A percentile compares a stretch with the other conserved stretches of the same genome.
These are phyloP conservation scores for Ptychadena robeensis DNA, from an alignment of 2,797 vertebrate genomes.

Conservation along the genomic window DNA sequence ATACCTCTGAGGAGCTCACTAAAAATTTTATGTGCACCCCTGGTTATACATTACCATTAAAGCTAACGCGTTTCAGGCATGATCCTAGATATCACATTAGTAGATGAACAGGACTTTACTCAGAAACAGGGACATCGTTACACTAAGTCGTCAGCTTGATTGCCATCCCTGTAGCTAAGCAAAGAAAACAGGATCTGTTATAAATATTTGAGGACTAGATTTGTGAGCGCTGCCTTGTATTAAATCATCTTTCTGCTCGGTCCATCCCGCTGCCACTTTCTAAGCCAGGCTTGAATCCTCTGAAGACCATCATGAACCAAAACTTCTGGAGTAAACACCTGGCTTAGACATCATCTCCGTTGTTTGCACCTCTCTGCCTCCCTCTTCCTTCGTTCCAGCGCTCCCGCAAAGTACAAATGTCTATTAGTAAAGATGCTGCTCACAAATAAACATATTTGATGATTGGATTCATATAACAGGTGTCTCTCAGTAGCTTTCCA, in stretches of 20 bases:
- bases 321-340: background rate
- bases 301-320: background rate
- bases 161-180: background rate
- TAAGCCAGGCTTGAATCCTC: background rate
- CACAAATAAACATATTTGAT: conserved; percentile 11
- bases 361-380: background rate
- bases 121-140: background rate
- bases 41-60: too few species aligned
- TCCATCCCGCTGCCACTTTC: background rate
- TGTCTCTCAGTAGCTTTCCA: conserved; percentile 42
- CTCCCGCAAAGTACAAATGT: background rate
- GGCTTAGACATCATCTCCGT: conserved; percentile 13
- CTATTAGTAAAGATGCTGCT: background rate
- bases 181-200: conserved; percentile 5
- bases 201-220: conserved; percentile 5
- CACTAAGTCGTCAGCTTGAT: background rate
- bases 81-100: background rate
- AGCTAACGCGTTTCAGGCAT: background rate
- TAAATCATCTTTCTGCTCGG: conserved; percentile 5
- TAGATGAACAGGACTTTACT: background rate
- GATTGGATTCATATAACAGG: conserved; percentile 34
- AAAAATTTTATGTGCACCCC: too few species aligned
- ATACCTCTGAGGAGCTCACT: too few species aligned
- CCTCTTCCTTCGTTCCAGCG: conserved; percentile 5
- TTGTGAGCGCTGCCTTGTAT: background rate